Conservation (phyloP, 2,888 invertebrate genomes). For the Ormyrus pomaceus region DNA sequence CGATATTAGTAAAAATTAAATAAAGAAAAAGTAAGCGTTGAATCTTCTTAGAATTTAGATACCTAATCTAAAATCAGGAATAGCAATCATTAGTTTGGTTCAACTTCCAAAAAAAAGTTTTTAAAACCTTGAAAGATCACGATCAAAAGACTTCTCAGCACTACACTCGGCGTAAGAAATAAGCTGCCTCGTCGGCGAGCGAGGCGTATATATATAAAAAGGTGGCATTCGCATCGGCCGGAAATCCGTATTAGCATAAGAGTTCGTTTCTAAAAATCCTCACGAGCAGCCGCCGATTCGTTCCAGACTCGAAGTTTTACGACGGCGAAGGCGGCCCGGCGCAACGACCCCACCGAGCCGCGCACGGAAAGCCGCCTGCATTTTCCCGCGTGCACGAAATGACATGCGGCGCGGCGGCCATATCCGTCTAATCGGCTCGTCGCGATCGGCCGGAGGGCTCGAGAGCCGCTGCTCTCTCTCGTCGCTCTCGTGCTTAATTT, state of each 20-base stretch:
- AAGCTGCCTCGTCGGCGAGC: no score
- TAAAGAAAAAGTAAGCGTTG: no score
- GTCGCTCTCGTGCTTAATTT: slow-evolving; percentile 26
- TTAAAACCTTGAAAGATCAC: no score
- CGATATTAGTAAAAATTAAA: no score
- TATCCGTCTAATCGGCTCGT: slow-evolving; percentile 29
- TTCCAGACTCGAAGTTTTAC: slow-evolving; percentile 27
- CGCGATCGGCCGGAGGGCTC: slow-evolving; percentile 8
- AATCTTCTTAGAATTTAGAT: no score
- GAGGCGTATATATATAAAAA: no score
- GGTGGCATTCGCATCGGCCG: not conserved
- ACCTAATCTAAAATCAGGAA: no score
- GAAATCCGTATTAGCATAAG: slow-evolving; percentile 39
- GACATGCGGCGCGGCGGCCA: slow-evolving; percentile 15
- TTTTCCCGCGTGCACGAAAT: slow-evolving; percentile 8
- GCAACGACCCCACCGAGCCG: not conserved
- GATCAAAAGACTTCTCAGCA: no score
- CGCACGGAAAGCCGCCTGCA: not conserved
- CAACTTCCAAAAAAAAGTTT: no score
- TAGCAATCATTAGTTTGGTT: no score
- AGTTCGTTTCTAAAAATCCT: slow-evolving; percentile 38
- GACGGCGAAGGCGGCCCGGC: not conserved
- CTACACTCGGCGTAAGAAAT: no score
- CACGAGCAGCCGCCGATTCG: slow-evolving; percentile 36
- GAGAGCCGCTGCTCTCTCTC: not conserved